Base-by-base conservation (phyloP, 2,888 invertebrate genomes). In the Lordiphosa andalusiaca region DNA sequence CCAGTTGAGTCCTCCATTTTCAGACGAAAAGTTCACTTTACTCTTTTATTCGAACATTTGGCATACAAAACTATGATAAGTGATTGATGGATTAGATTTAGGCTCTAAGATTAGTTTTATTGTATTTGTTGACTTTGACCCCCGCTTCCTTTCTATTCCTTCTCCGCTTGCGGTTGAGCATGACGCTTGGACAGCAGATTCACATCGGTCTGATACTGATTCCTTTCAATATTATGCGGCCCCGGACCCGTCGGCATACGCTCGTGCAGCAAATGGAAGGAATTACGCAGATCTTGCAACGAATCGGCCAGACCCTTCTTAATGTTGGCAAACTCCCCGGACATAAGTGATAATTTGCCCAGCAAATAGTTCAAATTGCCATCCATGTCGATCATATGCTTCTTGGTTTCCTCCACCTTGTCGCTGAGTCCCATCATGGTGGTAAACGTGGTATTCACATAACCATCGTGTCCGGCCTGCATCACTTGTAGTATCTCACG, bases 281-380 rank as follows among this genome's bases (percentile, higher is more conserved):
- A 93, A 23, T 91, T 91, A 74, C 93, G 92, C 51, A 95, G 92
- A 73, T 94, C 92, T 69, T 94, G 93, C 52, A 96, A 87, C 0
- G 95, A 94, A 10, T 92, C 91, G 0, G 94, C 93, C 0, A 96
- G 90, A 0, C 95, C 95, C 0, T 91, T 90, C 86, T 95, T 95
- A 68, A 96, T 95, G 82, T 93, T 92, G 83, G 93, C 94, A 89
- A 96, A 96, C 88, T 97, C 96, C 73, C 95, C 95, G 1, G 95
- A 95, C 33, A 95, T 94, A 6, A 96, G 90, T 0, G 95, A 94
- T 56, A 96, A 89, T 54, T 94, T 91, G 5, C 96, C 96, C 60
- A 96, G 89, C 42, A 96, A 91, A 86, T 93, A 95, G 89, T 97
- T 96, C 62, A 97, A 90, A 88, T 96, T 95, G 51, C 93, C 93